Evolutionary conservation across 2,113 vertebrate genomes (phyloP).

Genomic region (Silurus asotus): DNA sequence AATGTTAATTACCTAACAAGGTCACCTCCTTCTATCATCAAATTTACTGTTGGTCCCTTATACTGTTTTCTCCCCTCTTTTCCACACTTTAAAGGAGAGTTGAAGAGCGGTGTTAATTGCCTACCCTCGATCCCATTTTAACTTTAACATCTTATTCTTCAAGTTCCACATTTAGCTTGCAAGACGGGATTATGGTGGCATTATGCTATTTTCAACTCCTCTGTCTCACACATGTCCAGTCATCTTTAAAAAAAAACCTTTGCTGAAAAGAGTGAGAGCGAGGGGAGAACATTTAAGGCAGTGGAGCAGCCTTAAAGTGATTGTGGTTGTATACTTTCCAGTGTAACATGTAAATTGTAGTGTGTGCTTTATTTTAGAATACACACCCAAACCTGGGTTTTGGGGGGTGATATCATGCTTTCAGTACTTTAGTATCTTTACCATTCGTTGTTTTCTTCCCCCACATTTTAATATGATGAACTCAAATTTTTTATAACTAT

Average conservation of each 20-base stretch:
- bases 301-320: background rate
- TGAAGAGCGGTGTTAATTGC: slow-evolving; percentile 78
- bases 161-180: slow-evolving; percentile 68
- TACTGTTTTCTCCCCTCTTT: slow-evolving; percentile 65
- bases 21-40: slow-evolving; percentile 76
- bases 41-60: slow-evolving; percentile 69
- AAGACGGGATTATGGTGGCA: slow-evolving; percentile 72
- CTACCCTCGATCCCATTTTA: slow-evolving; percentile 75
- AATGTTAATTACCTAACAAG: slow-evolving; percentile 83
- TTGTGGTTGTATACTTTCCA: background rate
- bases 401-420: background rate
- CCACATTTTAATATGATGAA: background rate
- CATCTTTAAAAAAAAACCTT: slow-evolving; percentile 75
- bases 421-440: background rate
- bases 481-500: background rate
- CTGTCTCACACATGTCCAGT: slow-evolving; percentile 71
- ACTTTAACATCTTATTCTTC: slow-evolving; percentile 67
- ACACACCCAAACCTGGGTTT: background rate
- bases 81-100: slow-evolving; percentile 70
- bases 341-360: background rate
- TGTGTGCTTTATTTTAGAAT: background rate
- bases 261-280: slow-evolving; percentile 41
- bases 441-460: background rate
- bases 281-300: background rate
- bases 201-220: slow-evolving; percentile 67